Evolutionary conservation across 2,113 vertebrate species (phyloP).

Genomic region (Cryptotis parvus): DNA sequence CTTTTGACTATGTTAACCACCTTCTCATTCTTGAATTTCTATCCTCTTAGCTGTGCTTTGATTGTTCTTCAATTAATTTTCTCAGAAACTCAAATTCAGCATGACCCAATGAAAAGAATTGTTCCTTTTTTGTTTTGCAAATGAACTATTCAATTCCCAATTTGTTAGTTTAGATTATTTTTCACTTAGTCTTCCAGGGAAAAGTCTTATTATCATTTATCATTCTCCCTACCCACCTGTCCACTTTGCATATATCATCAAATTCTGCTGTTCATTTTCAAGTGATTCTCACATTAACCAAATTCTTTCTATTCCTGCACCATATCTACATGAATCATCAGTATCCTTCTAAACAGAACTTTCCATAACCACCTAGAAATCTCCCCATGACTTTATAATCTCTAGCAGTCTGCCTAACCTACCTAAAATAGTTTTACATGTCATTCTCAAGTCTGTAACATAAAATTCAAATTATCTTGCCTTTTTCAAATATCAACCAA

Average conservation of each 20-base stretch:
- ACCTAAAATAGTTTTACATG: neutral
- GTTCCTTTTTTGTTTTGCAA: neutral
- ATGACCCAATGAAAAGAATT: neutral
- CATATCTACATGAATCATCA: no score
- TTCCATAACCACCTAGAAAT: neutral
- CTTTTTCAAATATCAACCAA: conserved; percentile 39
- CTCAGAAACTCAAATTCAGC: neutral
- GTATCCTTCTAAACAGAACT: no score
- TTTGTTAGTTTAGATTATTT: neutral
- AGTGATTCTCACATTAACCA: no score
- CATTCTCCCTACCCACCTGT: no score
- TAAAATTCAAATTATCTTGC: conserved; percentile 41
- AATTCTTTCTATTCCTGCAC: no score
- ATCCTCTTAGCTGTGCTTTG: neutral
- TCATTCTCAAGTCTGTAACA: neutral
- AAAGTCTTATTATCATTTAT: no score
- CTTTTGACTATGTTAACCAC: neutral
- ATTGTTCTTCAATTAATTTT: neutral
- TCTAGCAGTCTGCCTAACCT: neutral
- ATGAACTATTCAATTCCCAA: neutral
- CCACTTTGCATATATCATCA: no score
- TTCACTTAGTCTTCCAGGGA: neutral
- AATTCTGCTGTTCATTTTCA: no score
- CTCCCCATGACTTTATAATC: neutral
- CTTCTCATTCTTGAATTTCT: neutral